phyloP scores from a whole-genome alignment of 2,797 vertebrate genomes.

The Sphaeramia orbicularis region DNA sequence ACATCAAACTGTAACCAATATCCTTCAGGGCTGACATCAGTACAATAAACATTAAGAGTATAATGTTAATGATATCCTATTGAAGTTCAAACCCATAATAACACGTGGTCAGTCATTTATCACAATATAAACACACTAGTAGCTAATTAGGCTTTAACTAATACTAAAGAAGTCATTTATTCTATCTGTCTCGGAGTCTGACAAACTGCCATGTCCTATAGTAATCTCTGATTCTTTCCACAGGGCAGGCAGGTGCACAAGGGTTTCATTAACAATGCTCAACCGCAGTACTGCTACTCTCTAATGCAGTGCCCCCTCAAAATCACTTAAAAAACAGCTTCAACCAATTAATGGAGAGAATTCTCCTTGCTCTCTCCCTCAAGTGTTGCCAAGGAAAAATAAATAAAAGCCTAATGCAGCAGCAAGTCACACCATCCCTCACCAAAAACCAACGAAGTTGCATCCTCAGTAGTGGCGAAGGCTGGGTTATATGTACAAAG shows the following conservation, averaged over 20 bases:
- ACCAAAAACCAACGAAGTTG: conserved; percentile 2
- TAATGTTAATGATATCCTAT: conserved; percentile 32
- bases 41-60: conserved; percentile 54
- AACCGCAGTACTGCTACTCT: conserved; percentile 3
- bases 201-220: conserved; percentile 22
- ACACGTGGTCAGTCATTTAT: conserved; percentile 32
- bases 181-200: conserved; percentile 15
- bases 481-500: conserved; percentile 30
- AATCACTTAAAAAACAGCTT: conserved; percentile 61
- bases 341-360: conserved; percentile 41
- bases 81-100: conserved; percentile 25
- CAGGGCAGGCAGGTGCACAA: conserved; percentile 67
- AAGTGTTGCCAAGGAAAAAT: conserved; percentile 39
- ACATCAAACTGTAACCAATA: conserved; percentile 57
- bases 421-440: conserved; percentile 5
- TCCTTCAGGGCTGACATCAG: conserved; percentile 58
- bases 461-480: conserved; percentile 45
- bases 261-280: conserved; percentile 43
- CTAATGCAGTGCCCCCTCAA: conserved; percentile 47
- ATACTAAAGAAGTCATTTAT: conserved; percentile 42
- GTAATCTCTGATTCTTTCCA: conserved; percentile 36
- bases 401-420: conserved; percentile 56
- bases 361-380: conserved; percentile 28
- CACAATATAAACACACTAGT: conserved; percentile 29
- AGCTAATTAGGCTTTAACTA: conserved; percentile 44